Percentiles rank a stretch among this genome's conserved stretches.
Evolutionary conservation across 2,797 vertebrate species (phyloP).

Genomic region (Liasis olivaceus): DNA sequence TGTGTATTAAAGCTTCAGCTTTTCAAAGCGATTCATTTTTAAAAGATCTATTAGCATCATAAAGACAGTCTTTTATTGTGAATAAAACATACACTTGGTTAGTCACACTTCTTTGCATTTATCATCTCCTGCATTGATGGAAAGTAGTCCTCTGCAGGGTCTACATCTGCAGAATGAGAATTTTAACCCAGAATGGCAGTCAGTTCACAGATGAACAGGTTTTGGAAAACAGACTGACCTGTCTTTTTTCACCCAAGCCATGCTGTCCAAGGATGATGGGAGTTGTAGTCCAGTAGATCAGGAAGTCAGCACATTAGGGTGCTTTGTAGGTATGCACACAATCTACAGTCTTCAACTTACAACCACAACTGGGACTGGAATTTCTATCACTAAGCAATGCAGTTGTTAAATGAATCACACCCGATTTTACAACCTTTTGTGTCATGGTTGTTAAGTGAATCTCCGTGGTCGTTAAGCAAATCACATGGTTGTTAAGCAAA

Average conservation of each 20-base stretch:
- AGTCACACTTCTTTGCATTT: slow-evolving; percentile 41
- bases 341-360: too few relatives aligned
- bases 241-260: neutral
- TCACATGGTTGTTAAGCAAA: too few relatives aligned
- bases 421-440: too few relatives aligned
- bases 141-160: slow-evolving; percentile 14
- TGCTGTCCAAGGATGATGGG: neutral
- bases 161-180: neutral
- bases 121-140: slow-evolving; percentile 19
- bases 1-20: slow-evolving; percentile 59
- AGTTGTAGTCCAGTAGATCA: neutral
- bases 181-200: neutral
- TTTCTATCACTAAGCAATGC: too few relatives aligned
- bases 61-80: slow-evolving; percentile 34
- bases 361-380: too few relatives aligned
- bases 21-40: slow-evolving; percentile 59
- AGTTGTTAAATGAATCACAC: too few relatives aligned
- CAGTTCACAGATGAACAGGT: neutral
- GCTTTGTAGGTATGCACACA: neutral
- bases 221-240: neutral
- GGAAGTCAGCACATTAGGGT: neutral
- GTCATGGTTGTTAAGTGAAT: too few relatives aligned
- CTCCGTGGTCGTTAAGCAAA: too few relatives aligned
- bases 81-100: slow-evolving; percentile 37
- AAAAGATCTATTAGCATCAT: slow-evolving; percentile 51